Percentiles rank a stretch among this genome's conserved stretches.
These are phyloP conservation scores for Platycheirus albimanus DNA, from an alignment of 2,888 invertebrate genomes.

Conservation along the genomic window DNA sequence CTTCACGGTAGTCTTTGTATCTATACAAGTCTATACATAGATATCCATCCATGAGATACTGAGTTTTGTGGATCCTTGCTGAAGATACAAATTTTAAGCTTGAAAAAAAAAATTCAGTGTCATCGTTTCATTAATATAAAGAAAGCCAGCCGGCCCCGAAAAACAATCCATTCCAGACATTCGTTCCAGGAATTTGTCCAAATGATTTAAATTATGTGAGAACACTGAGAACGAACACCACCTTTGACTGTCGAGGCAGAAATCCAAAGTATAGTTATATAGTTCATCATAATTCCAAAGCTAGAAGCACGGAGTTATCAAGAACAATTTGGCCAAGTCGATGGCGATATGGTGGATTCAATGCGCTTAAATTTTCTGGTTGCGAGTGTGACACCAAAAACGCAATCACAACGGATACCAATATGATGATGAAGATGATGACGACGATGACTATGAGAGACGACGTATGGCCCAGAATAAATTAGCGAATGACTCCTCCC, in stretches of 20 bases:
- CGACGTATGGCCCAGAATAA: constrained; percentile 74
- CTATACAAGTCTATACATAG: no score
- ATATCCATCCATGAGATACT: constrained; percentile 8
- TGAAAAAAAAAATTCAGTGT: constrained; percentile 46
- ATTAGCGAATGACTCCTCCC: constrained; percentile 50
- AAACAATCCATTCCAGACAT: constrained; percentile 57
- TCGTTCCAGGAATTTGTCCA: constrained; percentile 55
- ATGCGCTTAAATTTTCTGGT: neutral
- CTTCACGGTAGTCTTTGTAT: no score
- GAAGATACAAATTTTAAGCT: constrained; percentile 1
- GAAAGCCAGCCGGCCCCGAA: constrained; percentile 5
- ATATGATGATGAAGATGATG: constrained; percentile 26
- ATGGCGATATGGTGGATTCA: neutral
- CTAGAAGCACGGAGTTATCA: constrained; percentile 32
- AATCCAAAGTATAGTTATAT: no score
- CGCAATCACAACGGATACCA: neutral
- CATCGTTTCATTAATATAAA: constrained; percentile 40
- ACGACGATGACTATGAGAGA: constrained; percentile 39
- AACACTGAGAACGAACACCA: constrained; percentile 53
- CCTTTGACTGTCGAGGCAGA: constrained; percentile 48
- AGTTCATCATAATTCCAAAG: constrained; percentile 34
- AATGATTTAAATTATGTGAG: constrained; percentile 61
- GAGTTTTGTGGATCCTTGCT: constrained; percentile 17
- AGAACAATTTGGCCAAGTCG: constrained; percentile 24
- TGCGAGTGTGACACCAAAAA: constrained; percentile 24